These are phyloP conservation scores for Zoroaster sp. DNA, from an alignment of 53 echinoderm and acorn worm species.

Conservation along the genomic window DNA sequence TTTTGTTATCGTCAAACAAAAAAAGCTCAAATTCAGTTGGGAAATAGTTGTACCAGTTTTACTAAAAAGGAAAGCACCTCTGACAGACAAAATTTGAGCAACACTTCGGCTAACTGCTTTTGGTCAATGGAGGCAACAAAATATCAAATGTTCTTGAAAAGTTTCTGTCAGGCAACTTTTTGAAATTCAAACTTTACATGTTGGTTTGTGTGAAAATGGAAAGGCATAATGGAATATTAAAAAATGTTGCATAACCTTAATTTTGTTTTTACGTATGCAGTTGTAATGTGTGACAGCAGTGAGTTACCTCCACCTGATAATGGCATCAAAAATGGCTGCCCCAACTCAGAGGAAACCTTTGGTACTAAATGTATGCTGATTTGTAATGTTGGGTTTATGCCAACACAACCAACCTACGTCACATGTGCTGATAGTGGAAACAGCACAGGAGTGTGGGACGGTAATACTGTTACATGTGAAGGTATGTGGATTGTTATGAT, in stretches of 20 bases:
- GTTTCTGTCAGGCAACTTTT: too few relatives aligned
- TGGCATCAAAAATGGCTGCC: slow-evolving; percentile 71
- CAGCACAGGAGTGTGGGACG: slow-evolving; percentile 67
- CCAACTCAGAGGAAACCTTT: slow-evolving; percentile 26
- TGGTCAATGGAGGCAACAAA: neutral
- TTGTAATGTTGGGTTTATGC: slow-evolving; percentile 78
- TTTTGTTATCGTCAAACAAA: too few relatives aligned
- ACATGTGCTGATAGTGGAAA: slow-evolving; percentile 69
- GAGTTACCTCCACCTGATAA: slow-evolving; percentile 77
- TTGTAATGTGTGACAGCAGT: slow-evolving; percentile 62
- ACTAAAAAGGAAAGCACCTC: too few relatives aligned
- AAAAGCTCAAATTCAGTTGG: too few relatives aligned
- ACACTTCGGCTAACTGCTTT: too few relatives aligned
- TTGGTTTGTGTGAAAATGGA: too few relatives aligned
- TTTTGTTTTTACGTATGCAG: slow-evolving; percentile 1
- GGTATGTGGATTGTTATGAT: slow-evolving; percentile 31
- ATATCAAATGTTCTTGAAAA: neutral
- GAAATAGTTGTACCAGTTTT: too few relatives aligned
- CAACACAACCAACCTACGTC: slow-evolving; percentile 47
- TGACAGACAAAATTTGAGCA: too few relatives aligned
- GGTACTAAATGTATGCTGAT: slow-evolving; percentile 61
- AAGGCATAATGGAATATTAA: neutral
- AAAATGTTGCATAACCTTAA: neutral
- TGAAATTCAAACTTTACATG: too few relatives aligned
- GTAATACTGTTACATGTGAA: slow-evolving; percentile 67